phyloP scores from a whole-genome alignment of 2,888 invertebrate species.

The Microctonus aethiopoides region DNA sequence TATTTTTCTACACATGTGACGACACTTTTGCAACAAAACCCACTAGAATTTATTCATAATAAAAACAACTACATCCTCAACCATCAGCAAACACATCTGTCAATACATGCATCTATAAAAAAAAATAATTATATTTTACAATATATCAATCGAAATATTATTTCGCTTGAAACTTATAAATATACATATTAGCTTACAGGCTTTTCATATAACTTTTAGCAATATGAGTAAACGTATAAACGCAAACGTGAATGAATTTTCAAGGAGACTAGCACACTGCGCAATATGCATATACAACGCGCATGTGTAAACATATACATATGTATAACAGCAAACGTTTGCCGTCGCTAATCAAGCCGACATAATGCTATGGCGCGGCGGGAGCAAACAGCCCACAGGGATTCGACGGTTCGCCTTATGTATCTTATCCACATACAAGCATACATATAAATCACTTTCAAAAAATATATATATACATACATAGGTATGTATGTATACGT shows the following conservation, averaged over 20 bases:
- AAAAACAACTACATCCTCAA: too few species aligned
- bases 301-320: neutral
- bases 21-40: too few species aligned
- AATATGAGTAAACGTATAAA: neutral
- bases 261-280: neutral
- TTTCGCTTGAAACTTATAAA: neutral
- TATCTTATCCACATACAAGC: conserved; percentile 39
- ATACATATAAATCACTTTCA: too few species aligned
- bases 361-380: conserved; percentile 60
- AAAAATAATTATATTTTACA: neutral
- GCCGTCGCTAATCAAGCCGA: conserved; percentile 66
- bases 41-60: too few species aligned
- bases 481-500: conserved; percentile 12
- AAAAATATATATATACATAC: conserved; percentile 22
- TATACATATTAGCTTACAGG: neutral
- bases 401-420: conserved; percentile 57
- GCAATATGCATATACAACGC: neutral
- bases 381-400: conserved; percentile 62
- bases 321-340: conserved; percentile 60
- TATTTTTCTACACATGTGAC: too few species aligned
- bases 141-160: neutral
- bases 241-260: neutral
- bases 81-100: neutral
- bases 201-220: neutral
- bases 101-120: neutral